phyloP scores from a whole-genome alignment of 2,888 invertebrate genomes.

The Clitarchus hookeri region DNA sequence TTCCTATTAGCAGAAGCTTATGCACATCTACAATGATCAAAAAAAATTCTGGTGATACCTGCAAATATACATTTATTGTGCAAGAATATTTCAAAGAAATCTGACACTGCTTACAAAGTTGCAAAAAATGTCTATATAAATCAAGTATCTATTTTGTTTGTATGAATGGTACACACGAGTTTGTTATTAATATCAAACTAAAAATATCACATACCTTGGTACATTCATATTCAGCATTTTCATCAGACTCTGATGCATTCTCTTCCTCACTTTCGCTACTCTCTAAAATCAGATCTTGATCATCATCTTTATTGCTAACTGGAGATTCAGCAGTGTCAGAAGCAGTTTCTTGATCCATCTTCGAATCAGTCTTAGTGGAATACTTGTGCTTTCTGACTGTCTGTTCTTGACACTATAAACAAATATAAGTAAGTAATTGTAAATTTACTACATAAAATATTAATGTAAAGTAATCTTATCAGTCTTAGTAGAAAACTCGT shows the following conservation, averaged over 20 bases:
- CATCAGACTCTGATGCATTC: constrained; percentile 50
- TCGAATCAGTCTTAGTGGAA: constrained; percentile 30
- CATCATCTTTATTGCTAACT: constrained; percentile 47
- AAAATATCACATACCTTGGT: not conserved
- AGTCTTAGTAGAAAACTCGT: too few species aligned
- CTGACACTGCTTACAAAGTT: not conserved
- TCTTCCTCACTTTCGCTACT: constrained; percentile 56
- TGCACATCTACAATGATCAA: too few species aligned
- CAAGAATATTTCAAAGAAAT: constrained; percentile 5
- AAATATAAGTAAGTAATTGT: not conserved
- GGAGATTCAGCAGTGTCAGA: constrained; percentile 40
- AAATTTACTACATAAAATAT: too few species aligned
- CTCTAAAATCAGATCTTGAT: constrained; percentile 62
- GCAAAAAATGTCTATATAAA: too few species aligned
- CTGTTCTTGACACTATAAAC: constrained; percentile 21
- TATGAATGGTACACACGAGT: too few species aligned
- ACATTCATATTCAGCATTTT: constrained; percentile 45
- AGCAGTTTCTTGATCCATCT: constrained; percentile 40
- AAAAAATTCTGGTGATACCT: not conserved
- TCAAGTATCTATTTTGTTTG: too few species aligned
- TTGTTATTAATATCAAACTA: too few species aligned
- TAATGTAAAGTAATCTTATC: too few species aligned
- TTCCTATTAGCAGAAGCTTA: too few species aligned
- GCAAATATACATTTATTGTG: not conserved
- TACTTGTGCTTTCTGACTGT: constrained; percentile 28